Evolutionary conservation across 2,113 vertebrate genomes (phyloP), one percentile per base, ranked within the genome.

Genomic region (Taxidea taxus): DNA sequence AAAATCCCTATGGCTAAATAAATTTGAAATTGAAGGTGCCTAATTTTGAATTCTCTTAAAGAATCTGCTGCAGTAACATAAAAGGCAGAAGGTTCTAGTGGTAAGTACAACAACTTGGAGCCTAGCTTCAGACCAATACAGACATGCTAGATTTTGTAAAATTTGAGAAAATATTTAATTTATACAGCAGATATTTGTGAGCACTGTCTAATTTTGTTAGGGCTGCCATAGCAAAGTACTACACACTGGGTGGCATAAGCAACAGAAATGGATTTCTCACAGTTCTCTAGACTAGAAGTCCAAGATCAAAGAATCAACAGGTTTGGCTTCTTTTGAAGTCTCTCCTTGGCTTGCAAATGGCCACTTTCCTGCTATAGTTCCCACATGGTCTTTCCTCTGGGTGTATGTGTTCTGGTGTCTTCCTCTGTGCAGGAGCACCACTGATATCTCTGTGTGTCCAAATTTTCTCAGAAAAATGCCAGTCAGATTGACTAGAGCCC

Each of bases 11-110:
- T 56, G 34, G 42, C 23, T 56, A 94, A 94, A 87, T 0, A 87
- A 87, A 87, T 31, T 70, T 56, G 4, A 94, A 83, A 68, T 29
- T 66, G 23, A 97, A 91, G 15, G 14, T 58, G 58, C 5, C 21
- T 87, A 42, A 95, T 87, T 91, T 89, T 82, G 39, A 95, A 93
- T 83, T 85, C n/a, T 6, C 37, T 77, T 96, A 84, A 93, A 85
- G 15, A 88, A 49, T 66, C 47, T 86, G 34, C 16, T 90, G 39
- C 4, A 44, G n/a, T 42, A 84, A 58, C 20, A 49, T 72, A 68
- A 90, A 84, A 42, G 15, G 16, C n/a, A 87, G 39, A 92, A 83
- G 21, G 3, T 91, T 91, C 39, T 83, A 23, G 7, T 72, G 21
- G 29, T 72, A 42, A 75, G 29, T 49, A 37, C 27, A 74, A 37